Percentiles rank a stretch among this genome's conserved stretches.
These are phyloP conservation scores for Notiomystis cincta DNA, from an alignment of 2,113 vertebrate genomes.

Conservation along the genomic window DNA sequence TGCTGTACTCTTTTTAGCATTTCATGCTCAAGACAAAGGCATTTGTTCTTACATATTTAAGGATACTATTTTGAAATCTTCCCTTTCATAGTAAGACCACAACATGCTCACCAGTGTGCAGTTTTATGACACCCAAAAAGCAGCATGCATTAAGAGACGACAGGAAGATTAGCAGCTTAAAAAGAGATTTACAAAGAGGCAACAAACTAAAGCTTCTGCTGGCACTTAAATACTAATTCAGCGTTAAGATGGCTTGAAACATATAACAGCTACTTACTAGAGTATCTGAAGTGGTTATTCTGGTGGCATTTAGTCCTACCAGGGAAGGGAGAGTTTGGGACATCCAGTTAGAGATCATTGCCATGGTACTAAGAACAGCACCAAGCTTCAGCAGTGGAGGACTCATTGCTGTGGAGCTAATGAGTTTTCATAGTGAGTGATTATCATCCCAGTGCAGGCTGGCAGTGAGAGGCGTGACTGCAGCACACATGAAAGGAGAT, in stretches of 20 bases:
- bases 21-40: not conserved
- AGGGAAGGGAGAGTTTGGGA: slow-evolving; percentile 91
- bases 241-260: not conserved
- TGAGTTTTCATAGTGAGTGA: slow-evolving; percentile 77
- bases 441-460: slow-evolving; percentile 63
- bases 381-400: slow-evolving; percentile 91
- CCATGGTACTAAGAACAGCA: slow-evolving; percentile 91
- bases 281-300: slow-evolving; percentile 67
- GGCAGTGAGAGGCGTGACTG: slow-evolving; percentile 72
- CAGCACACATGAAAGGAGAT: slow-evolving; percentile 64
- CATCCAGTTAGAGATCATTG: slow-evolving; percentile 97
- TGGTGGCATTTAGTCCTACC: slow-evolving; percentile 86
- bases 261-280: slow-evolving; percentile 74
- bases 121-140: slow-evolving; percentile 1
- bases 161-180: not conserved
- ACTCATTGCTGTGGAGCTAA: slow-evolving; percentile 82
- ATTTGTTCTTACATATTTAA: slow-evolving; percentile 27
- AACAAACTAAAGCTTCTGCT: slow-evolving; percentile 3
- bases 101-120: not conserved
- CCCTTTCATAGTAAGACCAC: not conserved
- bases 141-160: slow-evolving; percentile 31
- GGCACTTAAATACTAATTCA: not conserved
- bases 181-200: slow-evolving; percentile 10
- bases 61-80: not conserved
- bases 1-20: not conserved